Evolutionary conservation across 2,113 vertebrate genomes (phyloP).

Genomic region (Anguilla rostrata): DNA sequence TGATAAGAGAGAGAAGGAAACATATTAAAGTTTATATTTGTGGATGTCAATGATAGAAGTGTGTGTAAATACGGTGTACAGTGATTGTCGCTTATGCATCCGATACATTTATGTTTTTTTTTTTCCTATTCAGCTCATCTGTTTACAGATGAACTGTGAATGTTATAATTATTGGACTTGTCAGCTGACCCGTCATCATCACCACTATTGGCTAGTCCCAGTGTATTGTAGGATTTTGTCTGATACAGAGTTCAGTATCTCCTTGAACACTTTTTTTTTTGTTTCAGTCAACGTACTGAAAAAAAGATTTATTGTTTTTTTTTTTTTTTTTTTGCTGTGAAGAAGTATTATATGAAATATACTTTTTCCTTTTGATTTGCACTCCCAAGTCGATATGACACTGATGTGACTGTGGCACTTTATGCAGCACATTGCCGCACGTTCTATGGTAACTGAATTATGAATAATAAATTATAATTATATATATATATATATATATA

Average conservation of each 20-base stretch:
- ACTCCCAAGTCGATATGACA: slow-evolving; percentile 32
- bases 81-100: slow-evolving; percentile 14
- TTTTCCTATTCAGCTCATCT: not conserved
- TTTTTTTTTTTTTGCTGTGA: slow-evolving; percentile 25
- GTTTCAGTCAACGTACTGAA: slow-evolving; percentile 30
- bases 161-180: not conserved
- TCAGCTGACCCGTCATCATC: not conserved
- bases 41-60: not conserved
- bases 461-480: slow-evolving; percentile 61
- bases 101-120: not conserved
- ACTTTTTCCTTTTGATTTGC: slow-evolving; percentile 38
- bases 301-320: slow-evolving; percentile 31
- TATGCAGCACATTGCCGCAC: slow-evolving; percentile 74
- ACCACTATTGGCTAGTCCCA: not conserved
- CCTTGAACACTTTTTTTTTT: not conserved
- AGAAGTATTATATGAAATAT: slow-evolving; percentile 38
- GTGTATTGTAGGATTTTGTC: slow-evolving; percentile 19
- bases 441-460: slow-evolving; percentile 61
- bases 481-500: slow-evolving; percentile 52
- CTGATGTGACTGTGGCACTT: slow-evolving; percentile 59
- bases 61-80: not conserved
- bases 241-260: not conserved
- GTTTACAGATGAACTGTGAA: not conserved
- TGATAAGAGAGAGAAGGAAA: not conserved
- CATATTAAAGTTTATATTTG: not conserved